Base-by-base conservation (phyloP, 2,888 invertebrate genomes). In the Melikaiella ostensackeni region DNA sequence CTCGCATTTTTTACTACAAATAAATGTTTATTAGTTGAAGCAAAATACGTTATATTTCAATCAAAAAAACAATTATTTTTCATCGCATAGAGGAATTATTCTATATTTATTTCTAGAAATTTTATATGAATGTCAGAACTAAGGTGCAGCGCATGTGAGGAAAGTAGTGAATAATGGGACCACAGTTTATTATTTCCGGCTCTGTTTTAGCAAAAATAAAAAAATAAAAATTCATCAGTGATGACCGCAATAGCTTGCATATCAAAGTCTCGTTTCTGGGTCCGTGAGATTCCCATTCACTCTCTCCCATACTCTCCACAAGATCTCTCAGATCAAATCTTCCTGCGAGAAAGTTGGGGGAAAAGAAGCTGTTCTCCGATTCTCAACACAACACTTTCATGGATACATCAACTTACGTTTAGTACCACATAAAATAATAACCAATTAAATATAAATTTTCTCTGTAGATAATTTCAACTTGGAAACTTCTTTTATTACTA, bases 281-380 rank as follows among this genome's bases (percentile, higher is more conserved):
- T 59, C 55, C 75, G 11, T 27, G 76, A 81, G 80, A 80, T 76
- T 82, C 79, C 80, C 79, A 79, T 85, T 87, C 85, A 87, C 87
- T 87, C 87, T 89, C 89, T 87, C 78, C 61, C n/a, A 57, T 24
- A 38, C 66, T 64, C n/a, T 57, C 74, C 73, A 75, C 79, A 75
- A 77, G 80, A 88, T 88, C 85, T 87, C 84, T 83, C 80, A 76
- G 61, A 75, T 84, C 84, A 84, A 85, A 87, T 86, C 83, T 84
- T 70, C n/a, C 30, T 42, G 80, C 85, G 90, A 87, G 90, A 90
- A 90, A 90, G 90, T 90, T 81, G 81, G 82, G 83, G 81, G 85
- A 84, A 84, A 83, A 74, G 75, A 63, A 70, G 76, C 77, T 35
- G 66, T 61, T 76, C 27, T 70, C 42, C 9, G 42, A 42, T 27